These are phyloP conservation scores for Marcusenius ussheri DNA, from an alignment of 2,113 vertebrate genomes.

Conservation along the genomic window DNA sequence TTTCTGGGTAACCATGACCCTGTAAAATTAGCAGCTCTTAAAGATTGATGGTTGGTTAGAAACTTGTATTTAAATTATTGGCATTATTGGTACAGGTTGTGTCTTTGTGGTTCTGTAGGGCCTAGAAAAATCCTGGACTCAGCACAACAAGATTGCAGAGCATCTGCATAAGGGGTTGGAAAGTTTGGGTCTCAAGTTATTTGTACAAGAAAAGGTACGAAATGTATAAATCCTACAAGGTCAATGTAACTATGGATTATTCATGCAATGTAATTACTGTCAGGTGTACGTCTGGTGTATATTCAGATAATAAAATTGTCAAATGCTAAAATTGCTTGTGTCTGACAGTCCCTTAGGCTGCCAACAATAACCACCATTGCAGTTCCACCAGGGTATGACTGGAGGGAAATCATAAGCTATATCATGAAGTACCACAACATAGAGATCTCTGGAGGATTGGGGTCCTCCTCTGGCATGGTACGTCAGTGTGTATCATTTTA, in stretches of 20 bases:
- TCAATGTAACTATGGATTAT: background rate
- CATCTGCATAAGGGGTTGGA: conserved; percentile 69
- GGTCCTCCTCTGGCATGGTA: conserved; percentile 80
- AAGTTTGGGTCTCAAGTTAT: conserved; percentile 78
- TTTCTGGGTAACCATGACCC: background rate
- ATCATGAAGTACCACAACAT: conserved; percentile 72
- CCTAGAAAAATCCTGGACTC: conserved; percentile 76
- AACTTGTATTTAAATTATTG: background rate
- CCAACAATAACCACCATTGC: conserved; percentile 81
- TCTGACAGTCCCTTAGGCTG: conserved; percentile 64
- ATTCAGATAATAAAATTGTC: background rate
- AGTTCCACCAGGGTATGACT: conserved; percentile 74
- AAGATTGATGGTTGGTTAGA: background rate
- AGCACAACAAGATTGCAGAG: conserved; percentile 61
- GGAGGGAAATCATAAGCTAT: conserved; percentile 72
- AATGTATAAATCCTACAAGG: background rate
- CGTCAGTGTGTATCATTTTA: background rate
- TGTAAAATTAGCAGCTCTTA: background rate
- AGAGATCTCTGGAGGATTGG: conserved; percentile 83
- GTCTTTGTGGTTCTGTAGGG: conserved; percentile 57
- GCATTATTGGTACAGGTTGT: background rate
- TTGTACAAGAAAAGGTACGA: conserved; percentile 74
- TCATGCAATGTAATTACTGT: background rate
- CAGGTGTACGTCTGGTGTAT: background rate
- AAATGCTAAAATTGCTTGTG: background rate